A percentile compares a stretch with the other conserved stretches of the same genome.
These are phyloP conservation scores for Trogon melanurus DNA, from an alignment of 2,113 vertebrate genomes.

Conservation along the genomic window DNA sequence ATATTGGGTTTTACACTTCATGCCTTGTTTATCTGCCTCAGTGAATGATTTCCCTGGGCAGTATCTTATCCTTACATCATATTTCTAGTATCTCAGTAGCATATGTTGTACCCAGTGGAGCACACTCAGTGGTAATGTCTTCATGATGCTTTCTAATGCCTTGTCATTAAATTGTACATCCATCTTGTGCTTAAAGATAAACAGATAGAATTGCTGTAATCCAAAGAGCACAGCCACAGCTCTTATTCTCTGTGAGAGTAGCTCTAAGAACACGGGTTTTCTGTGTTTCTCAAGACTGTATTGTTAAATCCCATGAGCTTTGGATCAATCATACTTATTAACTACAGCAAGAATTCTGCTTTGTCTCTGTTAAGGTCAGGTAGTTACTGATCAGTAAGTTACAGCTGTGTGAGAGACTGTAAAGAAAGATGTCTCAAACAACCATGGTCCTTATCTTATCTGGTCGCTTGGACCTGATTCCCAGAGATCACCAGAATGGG, in stretches of 20 bases:
- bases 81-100: slow-evolving; percentile 48
- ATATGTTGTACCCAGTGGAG: slow-evolving; percentile 37
- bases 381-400: background rate
- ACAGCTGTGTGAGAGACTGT: background rate
- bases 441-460: too few relatives aligned
- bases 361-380: background rate
- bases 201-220: slow-evolving; percentile 35
- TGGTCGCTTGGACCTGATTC: too few relatives aligned
- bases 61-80: slow-evolving; percentile 59
- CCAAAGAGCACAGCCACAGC: background rate
- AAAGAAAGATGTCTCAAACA: too few relatives aligned
- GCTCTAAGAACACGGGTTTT: background rate
- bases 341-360: background rate
- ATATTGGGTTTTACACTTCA: slow-evolving; percentile 3
- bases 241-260: background rate
- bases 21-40: slow-evolving; percentile 63
- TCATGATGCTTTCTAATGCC: slow-evolving; percentile 54
- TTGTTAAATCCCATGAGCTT: slow-evolving; percentile 14
- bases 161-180: slow-evolving; percentile 43
- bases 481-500: too few relatives aligned
- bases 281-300: background rate
- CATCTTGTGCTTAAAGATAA: slow-evolving; percentile 51
- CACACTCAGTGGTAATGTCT: slow-evolving; percentile 41
- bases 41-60: slow-evolving; percentile 62
- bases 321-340: background rate